Evolutionary conservation across 2,113 vertebrate genomes (phyloP).

Genomic region (Hydrolagus affinis): DNA sequence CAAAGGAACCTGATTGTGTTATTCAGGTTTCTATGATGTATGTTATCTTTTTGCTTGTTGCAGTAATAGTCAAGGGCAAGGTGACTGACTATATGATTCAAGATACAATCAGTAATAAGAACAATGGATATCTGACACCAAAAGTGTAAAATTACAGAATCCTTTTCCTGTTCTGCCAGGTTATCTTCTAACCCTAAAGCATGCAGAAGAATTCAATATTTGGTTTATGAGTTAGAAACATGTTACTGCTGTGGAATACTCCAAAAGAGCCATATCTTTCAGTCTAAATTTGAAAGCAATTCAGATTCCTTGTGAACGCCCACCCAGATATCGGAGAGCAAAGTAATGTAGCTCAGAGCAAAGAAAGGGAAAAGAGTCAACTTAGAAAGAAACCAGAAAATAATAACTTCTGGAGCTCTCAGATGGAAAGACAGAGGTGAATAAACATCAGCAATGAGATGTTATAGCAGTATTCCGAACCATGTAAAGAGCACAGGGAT

Average conservation of each 20-base stretch:
- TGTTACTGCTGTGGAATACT: not conserved
- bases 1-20: not conserved
- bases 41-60: not conserved
- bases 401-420: not conserved
- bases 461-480: not conserved
- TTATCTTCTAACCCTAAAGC: not conserved
- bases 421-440: not conserved
- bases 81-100: no score
- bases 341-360: not conserved
- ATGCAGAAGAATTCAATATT: not conserved
- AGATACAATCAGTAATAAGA: not conserved
- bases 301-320: not conserved
- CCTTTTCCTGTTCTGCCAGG: not conserved
- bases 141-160: not conserved
- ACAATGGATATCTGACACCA: slow-evolving; percentile 7
- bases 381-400: not conserved
- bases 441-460: not conserved
- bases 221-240: not conserved
- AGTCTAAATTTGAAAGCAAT: not conserved
- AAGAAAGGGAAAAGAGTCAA: no score
- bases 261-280: not conserved
- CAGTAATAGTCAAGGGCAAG: not conserved
- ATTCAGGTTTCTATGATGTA: not conserved
- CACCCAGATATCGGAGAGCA: not conserved
- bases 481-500: not conserved